Evolutionary conservation across 2,797 vertebrate species (phyloP), one percentile per base, ranked within the genome.

Genomic region (Acrossocheilus fasciatus): DNA sequence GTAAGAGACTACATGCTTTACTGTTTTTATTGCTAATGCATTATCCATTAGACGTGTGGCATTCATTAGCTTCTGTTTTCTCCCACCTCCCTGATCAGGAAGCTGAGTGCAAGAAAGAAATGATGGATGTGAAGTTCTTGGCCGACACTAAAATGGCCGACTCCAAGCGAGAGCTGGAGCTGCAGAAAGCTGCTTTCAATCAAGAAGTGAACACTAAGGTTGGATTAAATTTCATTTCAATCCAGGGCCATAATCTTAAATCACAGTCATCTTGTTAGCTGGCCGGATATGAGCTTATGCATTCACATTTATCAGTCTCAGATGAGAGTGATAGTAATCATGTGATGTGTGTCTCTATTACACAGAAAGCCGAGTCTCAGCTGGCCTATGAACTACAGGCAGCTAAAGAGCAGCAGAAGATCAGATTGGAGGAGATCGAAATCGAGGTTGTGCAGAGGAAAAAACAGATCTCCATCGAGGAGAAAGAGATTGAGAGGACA

Each of bases 131-230:
- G 77, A 99, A 99, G 88, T 99, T 98, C 93, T 90, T 93, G 93
- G 96, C 98, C 0, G 98, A 99, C 92, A 98, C 98, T 74, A 98
- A 96, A 94, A 99, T 98, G 86, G 98, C 98, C 0, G 96, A 99
- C 92, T 99, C 98, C 52, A 98, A 95, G 89, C 94, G 97, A 85
- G 96, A 96, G 83, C 97, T 98, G 80, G 98, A 99, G 88, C 91
- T 99, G 92, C 96, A 98, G 91, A 99, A 98, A 89, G 97, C 98
- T 10, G 87, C 95, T 30, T 99, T 99, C 91, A 97, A 94, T 86
- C 97, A 98, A 89, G 97, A 99, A 92, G 96, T 98, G 89, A 98
- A 97, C 93, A 95, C 97, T 0, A 98, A 98, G 97, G 98, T 99
- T 47, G 50, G 89, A 47, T 74, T 66, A 1, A 73, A 59, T 30